Evolutionary conservation across 2,113 vertebrate species (phyloP), one percentile per base, ranked within the genome.

Genomic region (Callorhinus ursinus): DNA sequence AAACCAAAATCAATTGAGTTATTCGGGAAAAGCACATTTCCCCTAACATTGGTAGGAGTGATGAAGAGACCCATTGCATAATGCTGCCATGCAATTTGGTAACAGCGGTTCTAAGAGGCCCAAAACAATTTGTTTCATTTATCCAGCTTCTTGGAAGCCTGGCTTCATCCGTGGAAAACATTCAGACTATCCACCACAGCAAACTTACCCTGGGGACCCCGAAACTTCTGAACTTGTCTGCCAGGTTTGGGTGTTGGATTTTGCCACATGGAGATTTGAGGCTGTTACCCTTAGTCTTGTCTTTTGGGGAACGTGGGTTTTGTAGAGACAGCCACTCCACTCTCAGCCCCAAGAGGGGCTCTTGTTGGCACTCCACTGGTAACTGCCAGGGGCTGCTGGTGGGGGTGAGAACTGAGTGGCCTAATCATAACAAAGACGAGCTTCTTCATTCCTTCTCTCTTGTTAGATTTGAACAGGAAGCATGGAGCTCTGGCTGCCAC

Each of bases 181-280:
- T 53, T 86, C 14, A 71, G 61, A 93, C 26, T 77, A 55, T 14
- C 61, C 67, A 67, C 31, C 49, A n/a, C 19, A 31, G n/a, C 5
- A 28, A 12, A 87, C 67, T 82, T 79, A 33, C 46, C 61, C 28
- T 82, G 82, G 16, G 49, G 46, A 67, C 7, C 14, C 12, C n/a
- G 86, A 90, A 59, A 85, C 51, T 80, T 92, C 81, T 42, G 36
- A 74, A 76, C 63, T 83, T 14, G 2, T 13, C 79, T 81, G 71
- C 15, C 42, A 88, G 85, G 42, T 63, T 53, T 79, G n/a, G 11
- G 2, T 61, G 36, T 33, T 79, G 67, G 26, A 26, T 74, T 88
- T 15, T 28, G 39, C 53, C 42, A 19, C 36, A 36, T 0, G 42
- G 76, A 39, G 1, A 28, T 51, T 33, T 33, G 72, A 80, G 8